Conservation (phyloP, 2,888 invertebrate species). For the Epirrhoe alternata region DNA sequence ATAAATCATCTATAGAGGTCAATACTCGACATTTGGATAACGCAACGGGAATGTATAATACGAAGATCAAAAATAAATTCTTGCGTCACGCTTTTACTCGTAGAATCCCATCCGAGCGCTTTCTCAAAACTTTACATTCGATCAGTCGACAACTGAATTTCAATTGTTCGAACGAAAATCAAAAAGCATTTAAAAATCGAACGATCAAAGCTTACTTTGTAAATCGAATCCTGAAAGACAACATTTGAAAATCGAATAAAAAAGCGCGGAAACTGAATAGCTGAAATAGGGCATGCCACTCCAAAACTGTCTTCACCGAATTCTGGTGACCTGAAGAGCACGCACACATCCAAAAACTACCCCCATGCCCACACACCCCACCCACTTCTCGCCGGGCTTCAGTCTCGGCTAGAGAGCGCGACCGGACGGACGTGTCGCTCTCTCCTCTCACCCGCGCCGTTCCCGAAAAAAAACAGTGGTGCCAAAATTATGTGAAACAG, state of each 20-base stretch:
- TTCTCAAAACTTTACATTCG: neutral
- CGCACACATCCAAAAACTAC: conserved; percentile 59
- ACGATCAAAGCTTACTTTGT: neutral
- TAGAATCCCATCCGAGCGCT: neutral
- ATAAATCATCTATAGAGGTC: conserved; percentile 2
- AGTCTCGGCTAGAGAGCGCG: conserved; percentile 58
- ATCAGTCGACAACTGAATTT: neutral
- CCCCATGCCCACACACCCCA: conserved; percentile 49
- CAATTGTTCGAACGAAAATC: neutral
- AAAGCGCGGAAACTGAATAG: conserved; percentile 42
- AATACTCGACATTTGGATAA: conserved; percentile 2
- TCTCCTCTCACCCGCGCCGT: conserved; percentile 30
- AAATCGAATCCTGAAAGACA: neutral
- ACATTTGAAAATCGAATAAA: conserved; percentile 27
- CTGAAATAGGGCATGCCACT: conserved; percentile 71
- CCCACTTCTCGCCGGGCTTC: conserved; percentile 55
- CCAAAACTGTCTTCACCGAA: conserved; percentile 72
- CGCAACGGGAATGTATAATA: neutral
- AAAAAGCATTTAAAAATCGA: neutral
- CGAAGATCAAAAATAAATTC: neutral
- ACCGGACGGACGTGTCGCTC: conserved; percentile 46
- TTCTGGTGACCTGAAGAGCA: conserved; percentile 76
- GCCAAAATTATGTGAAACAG: conserved; percentile 32
- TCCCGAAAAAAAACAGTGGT: conserved; percentile 31
- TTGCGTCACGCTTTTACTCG: neutral